Evolutionary conservation across 2,113 vertebrate genomes (phyloP).

Genomic region (Gobius niger): DNA sequence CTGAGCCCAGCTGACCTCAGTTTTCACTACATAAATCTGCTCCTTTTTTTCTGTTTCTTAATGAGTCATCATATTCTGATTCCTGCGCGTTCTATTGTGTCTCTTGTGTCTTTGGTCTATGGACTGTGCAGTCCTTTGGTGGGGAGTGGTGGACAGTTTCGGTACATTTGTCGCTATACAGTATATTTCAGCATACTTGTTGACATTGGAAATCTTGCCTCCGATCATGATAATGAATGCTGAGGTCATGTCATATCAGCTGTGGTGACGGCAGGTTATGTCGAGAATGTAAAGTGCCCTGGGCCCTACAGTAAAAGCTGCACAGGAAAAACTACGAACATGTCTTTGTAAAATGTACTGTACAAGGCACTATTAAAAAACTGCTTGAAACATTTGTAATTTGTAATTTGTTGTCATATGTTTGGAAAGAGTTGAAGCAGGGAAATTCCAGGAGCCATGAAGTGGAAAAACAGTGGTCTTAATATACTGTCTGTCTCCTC

Average conservation of each 20-base stretch:
- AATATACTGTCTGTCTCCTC: neutral
- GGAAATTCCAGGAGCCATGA: slow-evolving; percentile 33
- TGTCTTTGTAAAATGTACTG: too few relatives aligned
- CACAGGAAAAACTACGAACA: slow-evolving; percentile 12
- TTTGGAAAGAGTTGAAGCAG: slow-evolving; percentile 3
- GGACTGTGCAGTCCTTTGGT: neutral
- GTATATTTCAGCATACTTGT: neutral
- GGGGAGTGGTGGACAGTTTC: too few relatives aligned
- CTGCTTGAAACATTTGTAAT: slow-evolving; percentile 6
- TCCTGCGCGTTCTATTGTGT: too few relatives aligned
- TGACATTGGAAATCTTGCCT: neutral
- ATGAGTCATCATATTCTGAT: too few relatives aligned
- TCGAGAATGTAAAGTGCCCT: slow-evolving; percentile 62
- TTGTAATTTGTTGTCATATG: slow-evolving; percentile 1
- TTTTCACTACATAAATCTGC: too few relatives aligned
- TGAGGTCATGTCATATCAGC: slow-evolving; percentile 27
- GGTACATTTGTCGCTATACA: too few relatives aligned
- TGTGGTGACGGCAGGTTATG: slow-evolving; percentile 47
- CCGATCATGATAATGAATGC: slow-evolving; percentile 17
- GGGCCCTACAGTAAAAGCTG: slow-evolving; percentile 18
- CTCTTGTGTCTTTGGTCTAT: too few relatives aligned
- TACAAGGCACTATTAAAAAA: neutral
- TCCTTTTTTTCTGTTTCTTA: too few relatives aligned
- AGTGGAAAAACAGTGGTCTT: neutral
- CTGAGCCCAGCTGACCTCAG: too few relatives aligned